Percentiles rank a stretch among this genome's conserved stretches.
Conservation (phyloP, 2,797 vertebrate species). For the Anguilla anguilla region DNA sequence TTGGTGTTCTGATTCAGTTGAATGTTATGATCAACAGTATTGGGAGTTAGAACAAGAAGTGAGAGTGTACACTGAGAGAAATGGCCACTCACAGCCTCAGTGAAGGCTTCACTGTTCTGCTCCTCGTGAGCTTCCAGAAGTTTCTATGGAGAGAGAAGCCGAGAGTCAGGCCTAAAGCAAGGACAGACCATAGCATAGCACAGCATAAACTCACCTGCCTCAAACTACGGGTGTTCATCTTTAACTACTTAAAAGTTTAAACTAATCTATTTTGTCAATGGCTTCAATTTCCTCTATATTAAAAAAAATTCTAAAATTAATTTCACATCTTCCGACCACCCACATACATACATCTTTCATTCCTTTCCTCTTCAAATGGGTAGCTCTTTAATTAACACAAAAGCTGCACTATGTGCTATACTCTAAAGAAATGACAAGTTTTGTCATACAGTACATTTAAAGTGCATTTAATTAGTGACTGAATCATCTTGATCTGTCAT, state of each 20-base stretch:
- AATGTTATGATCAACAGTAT: not conserved
- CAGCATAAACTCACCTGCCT: not conserved
- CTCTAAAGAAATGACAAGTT: not conserved
- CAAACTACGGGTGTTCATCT: not conserved
- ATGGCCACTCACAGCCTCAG: slow-evolving; percentile 87
- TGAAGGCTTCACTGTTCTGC: slow-evolving; percentile 94
- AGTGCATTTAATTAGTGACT: not conserved
- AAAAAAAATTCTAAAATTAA: not conserved
- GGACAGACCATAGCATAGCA: not conserved
- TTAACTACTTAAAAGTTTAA: not conserved
- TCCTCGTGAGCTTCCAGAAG: slow-evolving; percentile 97
- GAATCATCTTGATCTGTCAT: not conserved
- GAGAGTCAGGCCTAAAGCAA: not conserved
- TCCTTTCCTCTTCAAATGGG: too few species aligned
- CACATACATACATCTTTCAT: too few species aligned
- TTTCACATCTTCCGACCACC: too few species aligned
- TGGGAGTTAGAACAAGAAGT: not conserved
- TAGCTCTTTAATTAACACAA: not conserved
- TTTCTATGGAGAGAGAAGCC: slow-evolving; percentile 77
- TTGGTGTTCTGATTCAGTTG: not conserved
- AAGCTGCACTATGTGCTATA: not conserved
- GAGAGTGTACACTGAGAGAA: not conserved
- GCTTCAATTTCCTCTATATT: not conserved
- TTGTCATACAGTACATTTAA: not conserved
- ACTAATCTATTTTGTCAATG: not conserved